Evolutionary conservation across 2,888 invertebrate genomes (phyloP), one percentile per base, ranked within the genome.

Genomic region (Epinotia brunnichana): DNA sequence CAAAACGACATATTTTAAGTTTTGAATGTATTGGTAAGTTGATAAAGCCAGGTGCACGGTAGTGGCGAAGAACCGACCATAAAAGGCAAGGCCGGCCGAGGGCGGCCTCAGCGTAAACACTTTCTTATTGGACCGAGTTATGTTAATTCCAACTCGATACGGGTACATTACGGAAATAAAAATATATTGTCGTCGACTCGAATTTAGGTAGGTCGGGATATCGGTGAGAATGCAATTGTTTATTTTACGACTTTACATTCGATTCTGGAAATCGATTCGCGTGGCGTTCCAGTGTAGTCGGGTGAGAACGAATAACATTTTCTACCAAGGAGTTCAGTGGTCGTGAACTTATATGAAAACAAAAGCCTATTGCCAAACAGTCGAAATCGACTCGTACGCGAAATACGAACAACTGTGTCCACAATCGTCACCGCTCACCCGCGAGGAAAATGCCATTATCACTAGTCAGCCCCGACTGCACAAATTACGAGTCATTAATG

Each of bases 71-170:
- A 82, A 77, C 78, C 78, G 77, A 73, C 89, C 89, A 83, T 87
- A 87, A 88, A 89, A 76, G 88, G 89, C 88, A 88, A 89, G 89
- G 89, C 83, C 89, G 87, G 69, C 77, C 76, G 80, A 81, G 78
- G 70, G 68, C 75, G 81, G 77, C 82, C 82, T 82, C 77, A 75
- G 73, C 48, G 68, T 66, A 68, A 71, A 71, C 71, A 78, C 81
- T 82, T 78, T 80, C 78, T 78, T 74, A 74, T 74, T 74, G 70
- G 57, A 44, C 69, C 63, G 69, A 53, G 73, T 57, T 71, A 67
- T 69, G 73, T 62, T 73, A 73, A 73, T 73, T 41, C 60, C 48
- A 39, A 44, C 41, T 53, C 69, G 59, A 51, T 68, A 72, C 62
- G 15, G 15, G 39, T 24, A 39, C 68, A 29, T 69, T 73, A 69